Conservation (phyloP, 2,797 vertebrate species). For the Pristis pectinata region DNA sequence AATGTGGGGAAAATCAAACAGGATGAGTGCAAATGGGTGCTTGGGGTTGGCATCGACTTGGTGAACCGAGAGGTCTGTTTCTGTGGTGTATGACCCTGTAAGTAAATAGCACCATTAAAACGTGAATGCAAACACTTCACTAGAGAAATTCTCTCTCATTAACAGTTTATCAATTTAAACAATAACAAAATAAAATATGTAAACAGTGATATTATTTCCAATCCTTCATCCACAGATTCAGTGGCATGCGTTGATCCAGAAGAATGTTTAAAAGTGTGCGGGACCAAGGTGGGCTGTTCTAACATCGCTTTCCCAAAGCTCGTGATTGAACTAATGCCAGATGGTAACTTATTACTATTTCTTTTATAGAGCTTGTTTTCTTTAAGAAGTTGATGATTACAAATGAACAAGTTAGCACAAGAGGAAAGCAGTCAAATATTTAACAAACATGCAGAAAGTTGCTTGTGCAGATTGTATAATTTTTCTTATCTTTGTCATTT, state of each 20-base stretch:
- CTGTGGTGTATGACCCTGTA: too few species aligned
- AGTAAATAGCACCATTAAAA: neutral
- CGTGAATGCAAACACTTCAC: neutral
- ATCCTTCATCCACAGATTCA: constrained; percentile 55
- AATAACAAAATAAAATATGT: neutral
- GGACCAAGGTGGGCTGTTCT: constrained; percentile 80
- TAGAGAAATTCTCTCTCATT: neutral
- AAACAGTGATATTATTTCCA: neutral
- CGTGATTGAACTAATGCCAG: constrained; percentile 85
- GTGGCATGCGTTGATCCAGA: constrained; percentile 72
- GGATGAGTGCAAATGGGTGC: too few species aligned
- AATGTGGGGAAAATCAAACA: too few species aligned
- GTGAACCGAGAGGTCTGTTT: too few species aligned
- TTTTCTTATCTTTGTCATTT: neutral
- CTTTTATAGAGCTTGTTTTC: neutral
- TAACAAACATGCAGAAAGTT: neutral
- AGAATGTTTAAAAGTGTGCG: constrained; percentile 71
- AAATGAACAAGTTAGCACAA: neutral
- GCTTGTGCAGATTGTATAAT: neutral
- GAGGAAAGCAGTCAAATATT: neutral
- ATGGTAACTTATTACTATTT: constrained; percentile 55
- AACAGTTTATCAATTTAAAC: neutral
- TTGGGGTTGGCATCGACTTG: too few species aligned
- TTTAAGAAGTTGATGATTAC: neutral
- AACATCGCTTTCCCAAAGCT: constrained; percentile 82